Conservation (phyloP, 2,888 invertebrate genomes). For the Lordiphosa andalusiaca region DNA sequence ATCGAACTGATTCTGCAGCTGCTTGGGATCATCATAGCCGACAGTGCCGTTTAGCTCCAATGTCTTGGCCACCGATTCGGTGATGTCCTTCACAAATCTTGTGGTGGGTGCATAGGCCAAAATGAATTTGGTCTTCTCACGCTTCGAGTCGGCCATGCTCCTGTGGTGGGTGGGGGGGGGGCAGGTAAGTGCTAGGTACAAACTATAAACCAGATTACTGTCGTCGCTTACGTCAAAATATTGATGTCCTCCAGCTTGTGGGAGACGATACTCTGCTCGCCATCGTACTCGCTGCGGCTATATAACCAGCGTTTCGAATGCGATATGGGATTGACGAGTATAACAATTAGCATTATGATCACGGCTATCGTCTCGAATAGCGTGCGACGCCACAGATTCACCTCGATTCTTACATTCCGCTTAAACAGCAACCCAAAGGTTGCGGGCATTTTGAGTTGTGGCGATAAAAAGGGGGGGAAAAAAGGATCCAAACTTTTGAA, state of each 20-base stretch:
- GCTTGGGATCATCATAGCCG: constrained; percentile 20
- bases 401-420: constrained; percentile 55
- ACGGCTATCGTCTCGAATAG: constrained; percentile 55
- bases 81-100: constrained; percentile 20
- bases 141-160: constrained; percentile 34
- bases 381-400: constrained; percentile 41
- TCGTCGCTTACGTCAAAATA: constrained; percentile 52
- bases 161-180: constrained; percentile 5
- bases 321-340: constrained; percentile 45
- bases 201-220: neutral
- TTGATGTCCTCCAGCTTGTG: constrained; percentile 45
- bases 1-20: constrained; percentile 54
- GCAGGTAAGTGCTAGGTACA: neutral
- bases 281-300: constrained; percentile 20
- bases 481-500: constrained; percentile 12
- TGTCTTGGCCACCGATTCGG: constrained; percentile 30
- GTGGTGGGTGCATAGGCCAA: constrained; percentile 54
- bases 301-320: constrained; percentile 42
- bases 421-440: constrained; percentile 43
- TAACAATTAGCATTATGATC: constrained; percentile 42
- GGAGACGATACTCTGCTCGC: constrained; percentile 23
- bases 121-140: constrained; percentile 45
- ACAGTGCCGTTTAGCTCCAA: constrained; percentile 38
- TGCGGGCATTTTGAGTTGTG: constrained; percentile 46
- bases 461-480: neutral